These are phyloP conservation scores for Betta splendens DNA, from an alignment of 2,797 vertebrate genomes.

Conservation along the genomic window DNA sequence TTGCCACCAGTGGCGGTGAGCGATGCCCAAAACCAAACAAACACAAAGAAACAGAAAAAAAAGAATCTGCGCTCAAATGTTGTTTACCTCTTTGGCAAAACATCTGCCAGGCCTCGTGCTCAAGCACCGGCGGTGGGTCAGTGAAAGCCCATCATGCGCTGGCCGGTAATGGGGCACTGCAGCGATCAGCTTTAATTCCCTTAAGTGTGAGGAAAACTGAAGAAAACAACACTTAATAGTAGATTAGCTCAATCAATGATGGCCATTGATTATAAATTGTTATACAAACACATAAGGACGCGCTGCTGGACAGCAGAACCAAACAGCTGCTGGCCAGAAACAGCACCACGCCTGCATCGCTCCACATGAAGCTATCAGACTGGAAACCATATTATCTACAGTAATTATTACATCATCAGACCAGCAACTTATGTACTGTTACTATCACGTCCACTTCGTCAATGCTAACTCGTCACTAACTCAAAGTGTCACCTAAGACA, in stretches of 20 bases:
- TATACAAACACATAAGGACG: neutral
- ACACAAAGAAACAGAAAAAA: too few relatives aligned
- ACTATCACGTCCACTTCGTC: too few relatives aligned
- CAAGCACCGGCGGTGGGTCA: conserved; percentile 48
- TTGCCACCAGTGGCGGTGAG: conserved; percentile 63
- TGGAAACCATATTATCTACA: too few relatives aligned
- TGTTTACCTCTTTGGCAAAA: conserved; percentile 64
- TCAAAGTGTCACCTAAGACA: conserved; percentile 43
- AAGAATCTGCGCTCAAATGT: conserved; percentile 55
- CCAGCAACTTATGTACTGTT: neutral
- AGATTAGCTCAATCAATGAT: conserved; percentile 10
- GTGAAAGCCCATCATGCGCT: conserved; percentile 31
- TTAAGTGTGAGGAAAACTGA: conserved; percentile 44
- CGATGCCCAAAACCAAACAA: conserved; percentile 64
- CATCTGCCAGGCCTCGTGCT: conserved; percentile 20
- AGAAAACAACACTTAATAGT: conserved; percentile 6
- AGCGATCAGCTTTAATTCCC: conserved; percentile 43
- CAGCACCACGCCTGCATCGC: too few relatives aligned
- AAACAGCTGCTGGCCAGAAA: neutral
- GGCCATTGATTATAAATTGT: conserved; percentile 1
- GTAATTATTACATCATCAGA: too few relatives aligned
- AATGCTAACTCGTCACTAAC: conserved; percentile 7
- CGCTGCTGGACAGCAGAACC: neutral
- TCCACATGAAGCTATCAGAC: too few relatives aligned
- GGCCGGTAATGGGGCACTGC: conserved; percentile 47